Evolutionary conservation across 2,888 invertebrate species (phyloP).

Genomic region (Acleris cristana): DNA sequence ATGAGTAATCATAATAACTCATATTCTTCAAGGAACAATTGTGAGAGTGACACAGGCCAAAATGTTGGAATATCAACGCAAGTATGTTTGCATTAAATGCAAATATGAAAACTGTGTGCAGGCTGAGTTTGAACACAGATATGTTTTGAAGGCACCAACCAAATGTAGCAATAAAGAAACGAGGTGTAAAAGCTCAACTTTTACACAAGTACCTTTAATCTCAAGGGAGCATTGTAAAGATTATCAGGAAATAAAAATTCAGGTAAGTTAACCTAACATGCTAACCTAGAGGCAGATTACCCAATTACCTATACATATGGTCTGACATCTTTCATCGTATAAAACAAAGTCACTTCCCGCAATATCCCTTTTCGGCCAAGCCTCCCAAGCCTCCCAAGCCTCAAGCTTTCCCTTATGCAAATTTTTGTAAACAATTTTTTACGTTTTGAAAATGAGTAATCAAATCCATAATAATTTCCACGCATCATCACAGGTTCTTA

Average conservation of each 20-base stretch:
- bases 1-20: background rate
- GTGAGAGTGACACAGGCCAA: conserved; percentile 89
- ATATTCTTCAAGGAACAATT: conserved; percentile 86
- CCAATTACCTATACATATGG: too few relatives aligned
- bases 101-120: conserved; percentile 86
- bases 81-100: conserved; percentile 91
- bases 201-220: conserved; percentile 79
- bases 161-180: conserved; percentile 81
- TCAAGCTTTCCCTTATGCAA: too few relatives aligned
- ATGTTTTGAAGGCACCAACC: conserved; percentile 81
- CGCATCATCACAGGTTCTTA: too few relatives aligned
- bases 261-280: conserved; percentile 71
- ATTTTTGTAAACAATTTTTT: too few relatives aligned
- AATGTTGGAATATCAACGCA: conserved; percentile 89
- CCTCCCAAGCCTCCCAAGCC: too few relatives aligned
- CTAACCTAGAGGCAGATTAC: background rate
- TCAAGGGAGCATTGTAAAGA: conserved; percentile 88
- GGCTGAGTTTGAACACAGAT: conserved; percentile 88
- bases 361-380: too few relatives aligned
- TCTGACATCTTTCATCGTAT: too few relatives aligned
- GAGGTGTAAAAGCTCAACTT: conserved; percentile 82
- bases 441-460: too few relatives aligned
- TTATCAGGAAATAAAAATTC: conserved; percentile 94
- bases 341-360: too few relatives aligned
- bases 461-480: too few relatives aligned